A percentile compares a stretch with the other conserved stretches of the same genome.
These are phyloP conservation scores for Coreius guichenoti DNA, from an alignment of 2,797 vertebrate species.

Conservation along the genomic window DNA sequence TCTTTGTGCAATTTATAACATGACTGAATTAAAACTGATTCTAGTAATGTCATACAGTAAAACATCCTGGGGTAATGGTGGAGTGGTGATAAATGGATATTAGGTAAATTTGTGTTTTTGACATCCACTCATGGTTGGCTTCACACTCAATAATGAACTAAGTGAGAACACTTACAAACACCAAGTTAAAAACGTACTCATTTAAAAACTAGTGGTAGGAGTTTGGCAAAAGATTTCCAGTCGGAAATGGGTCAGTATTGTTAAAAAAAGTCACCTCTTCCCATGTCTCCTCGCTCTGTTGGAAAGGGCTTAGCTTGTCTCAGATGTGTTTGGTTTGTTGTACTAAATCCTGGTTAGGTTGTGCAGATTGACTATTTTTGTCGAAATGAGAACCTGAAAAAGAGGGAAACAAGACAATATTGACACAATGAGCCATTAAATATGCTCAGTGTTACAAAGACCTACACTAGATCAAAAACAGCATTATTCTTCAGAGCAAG, in stretches of 20 bases:
- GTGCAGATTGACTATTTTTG: conserved; percentile 67
- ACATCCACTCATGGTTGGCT: background rate
- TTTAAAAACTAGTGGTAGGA: conserved; percentile 2
- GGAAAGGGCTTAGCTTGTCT: background rate
- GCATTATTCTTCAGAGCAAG: background rate
- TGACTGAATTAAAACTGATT: background rate
- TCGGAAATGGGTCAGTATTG: background rate
- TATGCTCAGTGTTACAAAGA: background rate
- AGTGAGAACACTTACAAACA: background rate
- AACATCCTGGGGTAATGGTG: background rate
- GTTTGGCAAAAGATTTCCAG: background rate
- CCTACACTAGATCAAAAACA: background rate
- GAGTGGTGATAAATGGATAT: background rate
- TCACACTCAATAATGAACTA: background rate
- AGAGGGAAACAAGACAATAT: background rate
- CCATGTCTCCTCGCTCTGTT: background rate
- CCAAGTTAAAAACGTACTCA: background rate
- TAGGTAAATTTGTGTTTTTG: background rate
- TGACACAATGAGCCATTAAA: background rate
- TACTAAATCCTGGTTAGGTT: background rate
- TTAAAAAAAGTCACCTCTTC: background rate
- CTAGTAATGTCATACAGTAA: background rate
- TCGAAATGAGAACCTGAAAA: conserved; percentile 80
- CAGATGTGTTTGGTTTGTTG: background rate
- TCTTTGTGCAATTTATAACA: too few relatives aligned